Evolutionary conservation across 2,113 vertebrate species (phyloP).

Genomic region (Zapus hudsonius): DNA sequence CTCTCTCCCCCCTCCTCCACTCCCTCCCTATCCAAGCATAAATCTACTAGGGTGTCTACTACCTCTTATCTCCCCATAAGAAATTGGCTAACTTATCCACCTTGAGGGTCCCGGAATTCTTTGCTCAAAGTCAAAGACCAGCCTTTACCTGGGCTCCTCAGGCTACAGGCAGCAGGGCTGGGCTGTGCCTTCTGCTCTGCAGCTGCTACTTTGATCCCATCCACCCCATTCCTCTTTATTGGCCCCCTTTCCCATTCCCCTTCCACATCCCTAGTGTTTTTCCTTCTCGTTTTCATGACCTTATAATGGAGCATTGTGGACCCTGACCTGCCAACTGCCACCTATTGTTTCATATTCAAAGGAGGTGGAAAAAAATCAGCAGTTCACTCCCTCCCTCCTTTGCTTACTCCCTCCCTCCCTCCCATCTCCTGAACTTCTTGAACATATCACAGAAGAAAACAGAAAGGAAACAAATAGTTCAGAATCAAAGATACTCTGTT

Average conservation of each 20-base stretch:
- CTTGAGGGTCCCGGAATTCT: neutral
- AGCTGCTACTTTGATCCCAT: neutral
- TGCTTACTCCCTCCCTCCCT: neutral
- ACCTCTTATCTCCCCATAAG: neutral
- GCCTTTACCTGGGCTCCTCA: neutral
- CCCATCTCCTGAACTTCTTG: neutral
- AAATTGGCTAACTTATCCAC: neutral
- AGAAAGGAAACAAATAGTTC: slow-evolving; percentile 33
- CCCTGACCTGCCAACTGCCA: neutral
- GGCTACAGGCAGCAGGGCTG: neutral
- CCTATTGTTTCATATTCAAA: slow-evolving; percentile 30
- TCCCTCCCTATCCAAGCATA: neutral
- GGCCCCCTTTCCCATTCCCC: neutral
- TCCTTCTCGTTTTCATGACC: neutral
- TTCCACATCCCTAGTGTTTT: neutral
- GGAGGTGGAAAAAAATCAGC: neutral
- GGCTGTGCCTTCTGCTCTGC: neutral
- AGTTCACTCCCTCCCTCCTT: neutral
- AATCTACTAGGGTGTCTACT: neutral
- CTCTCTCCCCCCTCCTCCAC: no score
- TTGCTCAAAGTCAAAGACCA: neutral
- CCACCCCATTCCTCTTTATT: neutral
- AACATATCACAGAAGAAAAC: neutral
- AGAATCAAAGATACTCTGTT: neutral
- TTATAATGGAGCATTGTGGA: neutral